Evolutionary conservation across 2,113 vertebrate genomes (phyloP), one percentile per base, ranked within the genome.

Genomic region (Origma solitaria): DNA sequence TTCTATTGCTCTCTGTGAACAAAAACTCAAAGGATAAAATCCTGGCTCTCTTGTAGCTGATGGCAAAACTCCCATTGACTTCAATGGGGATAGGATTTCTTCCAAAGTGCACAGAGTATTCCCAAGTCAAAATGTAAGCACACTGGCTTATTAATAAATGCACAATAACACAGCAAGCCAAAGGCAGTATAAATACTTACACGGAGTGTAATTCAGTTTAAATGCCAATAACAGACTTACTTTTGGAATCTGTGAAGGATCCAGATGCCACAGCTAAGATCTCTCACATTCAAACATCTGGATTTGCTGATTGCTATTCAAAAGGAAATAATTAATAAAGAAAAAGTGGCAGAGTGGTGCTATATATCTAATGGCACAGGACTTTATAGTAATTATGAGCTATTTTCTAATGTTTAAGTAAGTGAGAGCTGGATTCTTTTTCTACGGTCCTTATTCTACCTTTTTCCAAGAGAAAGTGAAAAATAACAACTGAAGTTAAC

Each of bases 281-380:
- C 69, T 95, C 79, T 95, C 95, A 92, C 90, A 0, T 96, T 94
- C 82, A 93, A 66, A 88, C 95, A 97, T 96, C 95, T 97, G 95
- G 93, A 76, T 92, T 86, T 68, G 71, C 64, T 90, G 87, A 83
- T 93, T 91, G 60, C 68, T 80, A 35, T 90, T 94, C 93, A 81
- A 88, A 94, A 95, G 95, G 95, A 97, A 96, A 95, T 88, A 96
- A 97, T 97, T 94, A 97, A 97, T 96, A 97, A 95, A 77, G 90
- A 54, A 76, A 72, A 97, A 88, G 85, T 92, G 95, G 68, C 94
- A 90, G 91, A 90, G 54, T 88, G 90, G 79, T 96, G 90, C 79
- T 92, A 68, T 94, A 81, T 90, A 83, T 90, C 68, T 92, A 90
- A 95, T 81, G 85, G 60, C 82, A 88, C 58, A 78, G 33, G 33